phyloP scores from a whole-genome alignment of 2,113 vertebrate genomes.

The Daboia siamensis region DNA sequence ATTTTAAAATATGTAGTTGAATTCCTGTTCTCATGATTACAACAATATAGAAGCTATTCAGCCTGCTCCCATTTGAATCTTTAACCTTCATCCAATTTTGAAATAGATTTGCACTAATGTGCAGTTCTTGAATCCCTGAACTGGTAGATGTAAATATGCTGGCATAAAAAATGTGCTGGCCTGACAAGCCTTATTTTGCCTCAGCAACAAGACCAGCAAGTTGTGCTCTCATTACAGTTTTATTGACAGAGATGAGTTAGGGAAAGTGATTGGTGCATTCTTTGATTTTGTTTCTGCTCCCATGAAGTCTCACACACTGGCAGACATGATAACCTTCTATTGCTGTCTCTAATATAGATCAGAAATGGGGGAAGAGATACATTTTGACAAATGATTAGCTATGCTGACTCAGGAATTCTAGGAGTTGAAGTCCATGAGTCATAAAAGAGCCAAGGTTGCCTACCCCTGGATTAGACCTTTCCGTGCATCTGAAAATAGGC shows the following conservation, averaged over 20 bases:
- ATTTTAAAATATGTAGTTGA: not conserved
- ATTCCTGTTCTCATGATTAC: conserved; percentile 13
- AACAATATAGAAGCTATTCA: not conserved
- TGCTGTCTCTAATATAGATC: not conserved
- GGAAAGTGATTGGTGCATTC: not conserved
- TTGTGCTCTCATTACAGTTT: not conserved
- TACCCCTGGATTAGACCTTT: not conserved
- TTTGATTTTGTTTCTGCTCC: not conserved
- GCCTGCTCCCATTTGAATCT: not conserved
- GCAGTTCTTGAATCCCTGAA: not conserved
- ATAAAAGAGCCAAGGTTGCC: no score
- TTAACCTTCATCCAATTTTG: not conserved
- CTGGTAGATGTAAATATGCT: not conserved
- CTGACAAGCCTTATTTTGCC: not conserved
- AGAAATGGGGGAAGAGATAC: not conserved
- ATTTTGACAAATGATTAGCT: not conserved
- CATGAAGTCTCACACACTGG: not conserved
- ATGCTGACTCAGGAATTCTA: no score
- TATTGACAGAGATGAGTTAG: not conserved
- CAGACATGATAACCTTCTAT: not conserved
- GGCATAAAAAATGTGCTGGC: not conserved
- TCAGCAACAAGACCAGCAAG: not conserved
- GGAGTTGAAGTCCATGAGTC: no score
- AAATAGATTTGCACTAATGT: not conserved
- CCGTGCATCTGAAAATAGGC: not conserved